These are phyloP conservation scores for Phragmatobia fuliginosa DNA, from an alignment of 2,888 invertebrate species.

Conservation along the genomic window DNA sequence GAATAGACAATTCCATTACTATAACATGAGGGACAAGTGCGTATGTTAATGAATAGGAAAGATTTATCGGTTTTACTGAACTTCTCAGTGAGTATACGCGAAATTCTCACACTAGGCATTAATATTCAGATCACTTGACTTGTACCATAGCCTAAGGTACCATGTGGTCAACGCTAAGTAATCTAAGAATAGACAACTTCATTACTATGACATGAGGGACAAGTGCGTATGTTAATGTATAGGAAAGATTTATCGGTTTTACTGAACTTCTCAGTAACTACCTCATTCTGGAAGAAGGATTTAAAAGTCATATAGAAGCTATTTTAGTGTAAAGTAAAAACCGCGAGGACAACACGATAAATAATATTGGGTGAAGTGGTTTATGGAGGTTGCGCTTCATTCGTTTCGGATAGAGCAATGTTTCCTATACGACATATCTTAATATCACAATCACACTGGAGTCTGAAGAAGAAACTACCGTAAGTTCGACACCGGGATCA, in stretches of 20 bases:
- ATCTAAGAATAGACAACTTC: slow-evolving; percentile 7
- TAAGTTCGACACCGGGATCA: background rate
- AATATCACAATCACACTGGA: background rate
- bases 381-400: background rate
- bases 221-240: background rate
- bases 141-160: background rate
- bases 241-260: background rate
- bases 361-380: background rate
- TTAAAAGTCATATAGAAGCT: background rate
- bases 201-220: background rate
- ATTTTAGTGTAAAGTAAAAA: background rate
- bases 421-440: background rate
- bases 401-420: background rate
- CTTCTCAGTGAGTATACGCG: background rate
- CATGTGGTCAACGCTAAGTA: background rate
- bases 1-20: slow-evolving; percentile 6
- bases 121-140: background rate
- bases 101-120: background rate
- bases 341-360: background rate
- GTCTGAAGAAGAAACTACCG: background rate
- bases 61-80: background rate
- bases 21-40: background rate
- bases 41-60: background rate
- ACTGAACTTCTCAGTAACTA: background rate
- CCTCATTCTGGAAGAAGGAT: background rate